phyloP scores from a whole-genome alignment of 2,113 vertebrate genomes.

The human region GRCh38 chr12:113091501-113092000 shows the following conservation, averaged over 20 bases:
- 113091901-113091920: background rate
- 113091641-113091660: slow-evolving; percentile 36
- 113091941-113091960: no score
- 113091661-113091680: slow-evolving; percentile 67
- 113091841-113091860: background rate
- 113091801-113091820: accelerated
- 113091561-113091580: background rate
- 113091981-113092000: background rate
- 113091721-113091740: background rate
- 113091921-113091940: background rate
- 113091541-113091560: background rate
- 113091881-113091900: background rate
- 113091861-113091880: background rate
- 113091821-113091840: background rate
- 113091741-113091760: background rate
- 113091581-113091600: background rate
- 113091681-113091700: slow-evolving; percentile 47
- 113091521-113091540: background rate
- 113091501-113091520: background rate
- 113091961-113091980: background rate
- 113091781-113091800: background rate
- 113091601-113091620: background rate
- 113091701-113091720: background rate
- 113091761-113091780: background rate
- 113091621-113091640: background rate